These are phyloP conservation scores for Sycophila sp. DNA, from an alignment of 1,140 invertebrate genomes.

Conservation along the genomic window DNA sequence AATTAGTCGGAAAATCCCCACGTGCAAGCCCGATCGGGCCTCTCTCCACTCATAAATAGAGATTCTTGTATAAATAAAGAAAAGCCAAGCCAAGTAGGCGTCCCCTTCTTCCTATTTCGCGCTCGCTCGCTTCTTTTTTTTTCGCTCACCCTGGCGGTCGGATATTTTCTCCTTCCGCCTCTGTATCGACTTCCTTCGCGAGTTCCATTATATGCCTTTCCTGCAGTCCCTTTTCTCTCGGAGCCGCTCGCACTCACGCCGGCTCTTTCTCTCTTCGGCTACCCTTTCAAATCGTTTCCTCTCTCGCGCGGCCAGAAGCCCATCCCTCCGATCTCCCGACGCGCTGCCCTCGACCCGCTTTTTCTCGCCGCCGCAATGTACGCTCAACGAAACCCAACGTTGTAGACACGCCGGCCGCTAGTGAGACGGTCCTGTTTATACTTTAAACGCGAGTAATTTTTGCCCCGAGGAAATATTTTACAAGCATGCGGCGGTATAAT, in stretches of 20 bases:
- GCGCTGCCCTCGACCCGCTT: slow-evolving; percentile 6
- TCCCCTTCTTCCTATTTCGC: not conserved
- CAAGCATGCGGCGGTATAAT: no score
- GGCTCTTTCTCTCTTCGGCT: no score
- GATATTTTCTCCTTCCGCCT: slow-evolving; percentile 16
- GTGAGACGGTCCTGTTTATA: no score
- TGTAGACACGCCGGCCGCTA: no score
- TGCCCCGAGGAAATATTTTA: no score
- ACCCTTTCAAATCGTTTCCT: slow-evolving; percentile 23
- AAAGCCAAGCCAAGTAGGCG: not conserved
- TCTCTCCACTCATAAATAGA: not conserved
- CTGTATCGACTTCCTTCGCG: slow-evolving; percentile 15
- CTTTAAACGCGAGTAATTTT: no score
- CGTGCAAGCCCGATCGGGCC: not conserved
- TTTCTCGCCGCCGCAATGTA: no score
- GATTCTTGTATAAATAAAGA: slow-evolving; percentile 2
- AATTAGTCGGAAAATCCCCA: no score
- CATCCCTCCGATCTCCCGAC: no score
- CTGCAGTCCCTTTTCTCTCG: not conserved
- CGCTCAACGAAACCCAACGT: no score
- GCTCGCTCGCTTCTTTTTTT: not conserved
- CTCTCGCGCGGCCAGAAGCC: no score
- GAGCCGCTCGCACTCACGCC: slow-evolving; percentile 17
- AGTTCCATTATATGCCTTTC: not conserved
- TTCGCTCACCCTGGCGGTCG: not conserved